Conservation (phyloP, 2,797 vertebrate genomes). For the Spatula versicolor region DNA sequence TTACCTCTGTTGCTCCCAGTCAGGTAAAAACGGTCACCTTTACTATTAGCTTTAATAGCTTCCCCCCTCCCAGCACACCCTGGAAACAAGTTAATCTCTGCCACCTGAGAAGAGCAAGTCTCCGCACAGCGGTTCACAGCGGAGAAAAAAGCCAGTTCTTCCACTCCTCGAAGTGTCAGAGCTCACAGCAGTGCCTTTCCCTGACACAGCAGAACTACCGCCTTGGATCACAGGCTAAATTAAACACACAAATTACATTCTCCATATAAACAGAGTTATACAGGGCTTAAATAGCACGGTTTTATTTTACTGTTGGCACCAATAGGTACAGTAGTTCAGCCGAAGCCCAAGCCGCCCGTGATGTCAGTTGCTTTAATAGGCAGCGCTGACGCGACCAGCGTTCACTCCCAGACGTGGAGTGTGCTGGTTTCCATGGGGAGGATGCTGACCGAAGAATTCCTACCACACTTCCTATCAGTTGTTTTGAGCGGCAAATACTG, state of each 20-base stretch:
- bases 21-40: constrained; percentile 40
- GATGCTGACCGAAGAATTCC: constrained; percentile 53
- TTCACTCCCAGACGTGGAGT: constrained; percentile 38
- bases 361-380: constrained; percentile 70
- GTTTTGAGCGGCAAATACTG: constrained; percentile 38
- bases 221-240: constrained; percentile 56
- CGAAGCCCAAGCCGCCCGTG: constrained; percentile 36
- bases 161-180: constrained; percentile 25
- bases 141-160: not conserved
- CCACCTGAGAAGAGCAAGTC: not conserved
- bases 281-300: constrained; percentile 44
- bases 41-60: constrained; percentile 26
- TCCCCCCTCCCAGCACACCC: not conserved
- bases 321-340: constrained; percentile 60
- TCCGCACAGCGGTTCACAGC: not conserved
- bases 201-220: constrained; percentile 48
- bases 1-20: not conserved
- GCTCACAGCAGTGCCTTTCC: constrained; percentile 12
- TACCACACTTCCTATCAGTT: constrained; percentile 41
- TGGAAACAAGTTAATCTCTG: constrained; percentile 21
- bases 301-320: constrained; percentile 59
- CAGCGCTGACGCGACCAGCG: constrained; percentile 22
- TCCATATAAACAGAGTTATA: constrained; percentile 55
- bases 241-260: constrained; percentile 61
- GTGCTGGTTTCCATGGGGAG: constrained; percentile 58